A percentile compares a stretch with the other conserved stretches of the same genome.
These are phyloP conservation scores for Eubasilissa regina DNA, from an alignment of 1,140 invertebrate genomes.

Conservation along the genomic window DNA sequence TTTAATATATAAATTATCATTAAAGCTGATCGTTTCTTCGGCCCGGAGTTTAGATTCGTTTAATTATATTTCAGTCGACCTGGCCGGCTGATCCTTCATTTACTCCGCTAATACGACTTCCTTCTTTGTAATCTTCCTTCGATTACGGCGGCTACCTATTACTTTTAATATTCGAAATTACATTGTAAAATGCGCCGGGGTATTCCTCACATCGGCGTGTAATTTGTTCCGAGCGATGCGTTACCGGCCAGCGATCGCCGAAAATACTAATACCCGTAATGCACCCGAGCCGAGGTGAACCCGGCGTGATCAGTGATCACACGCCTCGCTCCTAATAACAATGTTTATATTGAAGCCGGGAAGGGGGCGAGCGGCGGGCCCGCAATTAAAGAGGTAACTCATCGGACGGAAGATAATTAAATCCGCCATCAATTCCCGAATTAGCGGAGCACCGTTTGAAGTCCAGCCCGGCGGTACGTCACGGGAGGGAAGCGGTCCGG, in stretches of 20 bases:
- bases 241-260: conserved; percentile 30
- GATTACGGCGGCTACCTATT: conserved; percentile 33
- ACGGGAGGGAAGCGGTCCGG: background rate
- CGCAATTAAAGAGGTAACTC: conserved; percentile 29
- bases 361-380: background rate
- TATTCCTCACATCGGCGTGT: conserved; percentile 11
- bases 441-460: conserved; percentile 11
- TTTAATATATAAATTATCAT: too few relatives aligned
- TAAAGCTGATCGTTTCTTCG: background rate
- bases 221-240: conserved; percentile 11
- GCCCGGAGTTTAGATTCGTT: background rate
- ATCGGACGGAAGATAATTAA: conserved; percentile 14
- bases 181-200: conserved; percentile 12
- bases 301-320: conserved; percentile 3
- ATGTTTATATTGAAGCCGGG: conserved; percentile 29
- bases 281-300: background rate
- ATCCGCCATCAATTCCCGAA: too few relatives aligned
- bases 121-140: conserved; percentile 22
- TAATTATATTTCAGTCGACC: background rate
- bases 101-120: conserved; percentile 26
- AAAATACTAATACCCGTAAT: conserved; percentile 36
- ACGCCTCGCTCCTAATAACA: conserved; percentile 21
- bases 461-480: conserved; percentile 9
- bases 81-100: conserved; percentile 6
- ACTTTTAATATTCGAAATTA: conserved; percentile 37